Evolutionary conservation across 2,113 vertebrate genomes (phyloP).

Genomic region (Mellivora capensis): DNA sequence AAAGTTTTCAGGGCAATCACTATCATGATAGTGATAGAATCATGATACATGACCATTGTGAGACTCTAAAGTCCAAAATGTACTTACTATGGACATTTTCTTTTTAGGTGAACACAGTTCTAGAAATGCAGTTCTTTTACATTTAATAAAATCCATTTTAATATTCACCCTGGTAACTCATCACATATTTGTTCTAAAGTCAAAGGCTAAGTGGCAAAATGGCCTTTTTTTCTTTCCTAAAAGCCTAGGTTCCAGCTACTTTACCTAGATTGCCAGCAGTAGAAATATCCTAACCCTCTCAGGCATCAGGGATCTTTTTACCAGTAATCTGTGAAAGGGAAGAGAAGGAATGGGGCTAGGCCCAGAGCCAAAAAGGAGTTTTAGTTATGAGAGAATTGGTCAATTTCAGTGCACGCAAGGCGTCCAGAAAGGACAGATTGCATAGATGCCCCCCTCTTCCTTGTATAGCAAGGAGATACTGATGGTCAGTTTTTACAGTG

Average conservation of each 20-base stretch:
- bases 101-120: background rate
- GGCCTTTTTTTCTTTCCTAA: background rate
- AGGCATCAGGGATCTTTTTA: background rate
- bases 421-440: background rate
- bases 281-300: background rate
- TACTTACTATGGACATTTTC: background rate
- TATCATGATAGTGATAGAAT: too few relatives aligned
- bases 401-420: background rate
- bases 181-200: background rate
- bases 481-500: background rate
- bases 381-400: background rate
- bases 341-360: background rate
- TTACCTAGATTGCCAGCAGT: background rate
- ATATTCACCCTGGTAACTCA: background rate
- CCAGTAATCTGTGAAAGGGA: background rate
- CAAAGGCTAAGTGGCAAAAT: background rate
- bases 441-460: background rate
- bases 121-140: background rate
- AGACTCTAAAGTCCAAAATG: background rate
- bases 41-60: too few relatives aligned
- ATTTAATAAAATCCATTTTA: slow-evolving; percentile 9
- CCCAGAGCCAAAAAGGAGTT: background rate
- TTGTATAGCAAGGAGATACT: background rate
- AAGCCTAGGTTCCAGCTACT: background rate
- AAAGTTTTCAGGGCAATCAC: background rate